Conservation (phyloP, 2,113 vertebrate species). For the Spheniscus mendiculus region DNA sequence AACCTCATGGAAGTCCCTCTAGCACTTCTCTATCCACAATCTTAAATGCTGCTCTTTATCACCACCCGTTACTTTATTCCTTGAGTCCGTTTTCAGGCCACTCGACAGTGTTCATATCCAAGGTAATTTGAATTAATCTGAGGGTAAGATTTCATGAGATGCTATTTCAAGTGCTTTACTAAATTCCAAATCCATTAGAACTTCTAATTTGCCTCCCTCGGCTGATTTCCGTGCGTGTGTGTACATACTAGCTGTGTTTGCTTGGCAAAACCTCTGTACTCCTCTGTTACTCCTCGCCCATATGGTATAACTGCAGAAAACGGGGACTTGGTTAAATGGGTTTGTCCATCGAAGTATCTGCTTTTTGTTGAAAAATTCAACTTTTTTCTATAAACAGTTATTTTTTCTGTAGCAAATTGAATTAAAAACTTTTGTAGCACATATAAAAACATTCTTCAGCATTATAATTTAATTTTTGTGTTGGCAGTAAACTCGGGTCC, state of each 20-base stretch:
- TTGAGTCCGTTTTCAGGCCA: slow-evolving; percentile 59
- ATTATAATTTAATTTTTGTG: background rate
- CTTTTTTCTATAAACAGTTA: background rate
- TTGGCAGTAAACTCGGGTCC: background rate
- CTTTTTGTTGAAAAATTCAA: background rate
- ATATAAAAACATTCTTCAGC: background rate
- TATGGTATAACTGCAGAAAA: background rate
- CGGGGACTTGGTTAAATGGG: background rate
- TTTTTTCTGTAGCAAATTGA: background rate
- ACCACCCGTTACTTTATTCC: slow-evolving; percentile 27
- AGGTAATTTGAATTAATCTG: slow-evolving; percentile 66
- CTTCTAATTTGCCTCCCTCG: slow-evolving; percentile 20
- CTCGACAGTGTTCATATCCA: slow-evolving; percentile 54
- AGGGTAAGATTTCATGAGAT: slow-evolving; percentile 61
- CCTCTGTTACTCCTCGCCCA: background rate
- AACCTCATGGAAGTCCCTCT: slow-evolving; percentile 9
- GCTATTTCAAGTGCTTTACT: slow-evolving; percentile 64
- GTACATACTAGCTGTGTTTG: background rate
- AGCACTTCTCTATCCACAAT: background rate
- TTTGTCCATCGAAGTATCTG: background rate
- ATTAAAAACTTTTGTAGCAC: background rate
- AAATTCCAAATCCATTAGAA: slow-evolving; percentile 62
- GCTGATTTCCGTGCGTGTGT: background rate
- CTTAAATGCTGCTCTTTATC: slow-evolving; percentile 49
- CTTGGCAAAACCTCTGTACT: background rate